Percentiles rank a stretch among this genome's conserved stretches.
Evolutionary conservation across 2,113 vertebrate genomes (phyloP).

Genomic region (Turdus rufiventris): DNA sequence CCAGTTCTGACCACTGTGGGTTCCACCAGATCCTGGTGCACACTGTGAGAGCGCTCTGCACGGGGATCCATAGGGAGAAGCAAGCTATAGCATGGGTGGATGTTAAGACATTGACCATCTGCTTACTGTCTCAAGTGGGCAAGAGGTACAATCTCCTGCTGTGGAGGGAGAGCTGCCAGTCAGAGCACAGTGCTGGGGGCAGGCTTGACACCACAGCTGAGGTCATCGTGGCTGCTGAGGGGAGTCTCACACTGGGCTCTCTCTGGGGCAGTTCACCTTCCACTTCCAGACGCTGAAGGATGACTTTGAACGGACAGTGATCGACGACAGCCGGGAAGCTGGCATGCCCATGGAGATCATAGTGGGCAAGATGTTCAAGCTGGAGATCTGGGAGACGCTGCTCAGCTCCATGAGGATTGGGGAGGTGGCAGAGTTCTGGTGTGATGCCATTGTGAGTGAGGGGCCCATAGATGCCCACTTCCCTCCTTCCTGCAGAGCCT

Average conservation of each 20-base stretch:
- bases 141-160: background rate
- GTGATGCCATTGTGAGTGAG: constrained; percentile 79
- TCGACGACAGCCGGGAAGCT: constrained; percentile 81
- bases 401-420: constrained; percentile 83
- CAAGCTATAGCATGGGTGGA: rapidly evolving
- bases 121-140: background rate
- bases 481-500: background rate
- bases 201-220: background rate
- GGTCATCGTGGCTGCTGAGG: rapidly evolving
- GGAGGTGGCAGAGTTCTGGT: constrained; percentile 90
- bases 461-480: rapidly evolving
- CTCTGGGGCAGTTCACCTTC: constrained; percentile 77
- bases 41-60: background rate
- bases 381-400: constrained; percentile 86
- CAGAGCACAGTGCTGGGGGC: background rate
- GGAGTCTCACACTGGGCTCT: background rate
- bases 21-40: background rate
- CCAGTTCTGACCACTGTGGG: background rate
- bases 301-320: constrained; percentile 82
- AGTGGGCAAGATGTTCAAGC: constrained; percentile 88
- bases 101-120: background rate
- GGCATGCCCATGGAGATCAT: constrained; percentile 83
- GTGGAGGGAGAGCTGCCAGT: background rate
- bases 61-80: background rate
- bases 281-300: constrained; percentile 86